Evolutionary conservation across 1,140 invertebrate genomes (phyloP).

Genomic region (Gryllus bimaculatus): DNA sequence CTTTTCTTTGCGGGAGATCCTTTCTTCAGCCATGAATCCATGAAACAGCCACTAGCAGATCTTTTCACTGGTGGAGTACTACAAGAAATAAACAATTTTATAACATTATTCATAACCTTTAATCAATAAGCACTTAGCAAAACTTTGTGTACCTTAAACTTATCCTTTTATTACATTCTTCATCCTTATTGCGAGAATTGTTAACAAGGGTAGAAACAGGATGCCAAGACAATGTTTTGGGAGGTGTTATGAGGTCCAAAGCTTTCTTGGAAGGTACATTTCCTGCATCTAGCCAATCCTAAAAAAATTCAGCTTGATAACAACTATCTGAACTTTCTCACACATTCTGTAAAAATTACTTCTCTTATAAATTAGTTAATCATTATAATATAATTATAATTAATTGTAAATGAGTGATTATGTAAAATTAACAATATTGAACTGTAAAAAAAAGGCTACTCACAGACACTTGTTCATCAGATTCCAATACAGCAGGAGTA

Average conservation of each 20-base stretch:
- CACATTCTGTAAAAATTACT: neutral
- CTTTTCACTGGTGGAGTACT: neutral
- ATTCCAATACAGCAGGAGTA: conserved; percentile 65
- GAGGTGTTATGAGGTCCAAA: conserved; percentile 41
- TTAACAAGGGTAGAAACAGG: conserved; percentile 61
- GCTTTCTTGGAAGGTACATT: conserved; percentile 45
- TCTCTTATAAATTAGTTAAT: neutral
- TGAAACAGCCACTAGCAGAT: neutral
- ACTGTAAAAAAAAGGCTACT: conserved; percentile 24
- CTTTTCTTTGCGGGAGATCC: neutral
- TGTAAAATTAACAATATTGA: neutral
- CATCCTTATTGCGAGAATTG: conserved; percentile 57
- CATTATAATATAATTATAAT: neutral
- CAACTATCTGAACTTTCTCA: neutral
- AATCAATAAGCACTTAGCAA: neutral
- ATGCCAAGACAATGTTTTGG: conserved; percentile 48
- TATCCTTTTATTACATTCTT: conserved; percentile 13
- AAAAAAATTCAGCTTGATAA: conserved; percentile 11
- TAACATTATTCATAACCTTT: neutral
- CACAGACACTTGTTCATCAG: conserved; percentile 56
- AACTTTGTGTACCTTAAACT: neutral
- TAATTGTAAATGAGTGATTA: neutral
- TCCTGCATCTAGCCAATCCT: conserved; percentile 61
- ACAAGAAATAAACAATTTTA: neutral
- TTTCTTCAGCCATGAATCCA: conserved; percentile 14